phyloP scores from a whole-genome alignment of 2,888 invertebrate genomes.

The Galerucella pusilla region DNA sequence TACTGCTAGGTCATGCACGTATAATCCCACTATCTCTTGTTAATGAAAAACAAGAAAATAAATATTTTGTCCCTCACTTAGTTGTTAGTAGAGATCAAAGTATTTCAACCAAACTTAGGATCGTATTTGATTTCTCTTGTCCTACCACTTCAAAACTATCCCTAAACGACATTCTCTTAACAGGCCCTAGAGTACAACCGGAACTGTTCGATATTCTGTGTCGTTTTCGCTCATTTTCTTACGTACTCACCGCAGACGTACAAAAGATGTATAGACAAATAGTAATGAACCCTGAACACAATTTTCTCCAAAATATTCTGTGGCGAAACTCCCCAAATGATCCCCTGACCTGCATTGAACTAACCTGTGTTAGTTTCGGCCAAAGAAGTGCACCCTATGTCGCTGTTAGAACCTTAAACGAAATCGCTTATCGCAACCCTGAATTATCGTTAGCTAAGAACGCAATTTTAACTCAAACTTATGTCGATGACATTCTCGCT shows the following conservation, averaged over 20 bases:
- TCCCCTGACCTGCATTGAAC: slow-evolving; percentile 26
- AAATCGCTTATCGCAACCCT: slow-evolving; percentile 5
- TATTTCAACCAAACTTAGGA: slow-evolving; percentile 37
- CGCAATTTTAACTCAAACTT: slow-evolving; percentile 32
- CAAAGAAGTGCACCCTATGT: slow-evolving; percentile 36
- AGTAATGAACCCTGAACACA: slow-evolving; percentile 15
- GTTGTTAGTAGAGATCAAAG: slow-evolving; percentile 37
- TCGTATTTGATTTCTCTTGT: slow-evolving; percentile 36
- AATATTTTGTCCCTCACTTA: slow-evolving; percentile 37
- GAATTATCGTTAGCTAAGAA: slow-evolving; percentile 21
- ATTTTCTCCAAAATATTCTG: slow-evolving; percentile 31
- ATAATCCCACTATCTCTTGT: slow-evolving; percentile 14
- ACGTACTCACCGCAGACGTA: slow-evolving; percentile 31
- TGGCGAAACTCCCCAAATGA: slow-evolving; percentile 27
- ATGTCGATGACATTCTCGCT: slow-evolving; percentile 38
- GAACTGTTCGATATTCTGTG: slow-evolving; percentile 36
- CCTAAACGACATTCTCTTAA: slow-evolving; percentile 26
- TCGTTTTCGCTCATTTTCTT: slow-evolving; percentile 29
- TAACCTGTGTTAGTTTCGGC: slow-evolving; percentile 37
- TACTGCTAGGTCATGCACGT: slow-evolving; percentile 12
- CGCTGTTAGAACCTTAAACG: slow-evolving; percentile 11
- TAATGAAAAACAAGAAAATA: background rate
- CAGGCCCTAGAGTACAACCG: slow-evolving; percentile 29
- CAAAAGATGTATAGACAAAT: slow-evolving; percentile 32
- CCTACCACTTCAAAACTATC: slow-evolving; percentile 21